phyloP scores from a whole-genome alignment of 2,113 vertebrate genomes.

The Osmerus eperlanus region DNA sequence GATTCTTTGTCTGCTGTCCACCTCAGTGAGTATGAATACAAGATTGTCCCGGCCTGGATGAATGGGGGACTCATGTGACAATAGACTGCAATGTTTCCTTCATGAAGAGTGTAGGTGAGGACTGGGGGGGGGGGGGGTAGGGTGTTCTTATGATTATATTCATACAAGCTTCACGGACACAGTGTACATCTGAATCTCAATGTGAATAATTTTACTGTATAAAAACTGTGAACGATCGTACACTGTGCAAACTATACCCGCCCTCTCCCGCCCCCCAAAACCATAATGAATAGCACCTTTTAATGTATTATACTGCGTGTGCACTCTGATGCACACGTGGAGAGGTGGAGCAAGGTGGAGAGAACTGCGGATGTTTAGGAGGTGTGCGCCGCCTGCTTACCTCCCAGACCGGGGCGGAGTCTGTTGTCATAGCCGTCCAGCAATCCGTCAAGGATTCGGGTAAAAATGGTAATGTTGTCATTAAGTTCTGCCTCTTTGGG shows the following conservation, averaged over 20 bases:
- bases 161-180: no score
- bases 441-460: constrained; percentile 89
- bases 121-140: background rate
- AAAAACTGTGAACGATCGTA: no score
- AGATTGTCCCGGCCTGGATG: constrained; percentile 9
- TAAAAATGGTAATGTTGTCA: constrained; percentile 96
- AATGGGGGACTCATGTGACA: constrained; percentile 21
- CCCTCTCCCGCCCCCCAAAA: no score
- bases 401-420: constrained; percentile 91
- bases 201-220: no score
- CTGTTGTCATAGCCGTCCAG: constrained; percentile 96
- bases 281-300: no score
- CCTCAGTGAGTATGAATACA: constrained; percentile 11
- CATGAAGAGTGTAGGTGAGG: background rate
- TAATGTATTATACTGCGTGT: no score
- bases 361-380: constrained; percentile 5
- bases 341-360: no score
- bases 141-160: no score
- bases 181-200: no score
- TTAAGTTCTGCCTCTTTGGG: constrained; percentile 81
- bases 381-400: constrained; percentile 55
- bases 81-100: constrained; percentile 16
- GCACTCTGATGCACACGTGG: no score
- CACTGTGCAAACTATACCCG: no score
- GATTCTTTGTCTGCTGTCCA: constrained; percentile 20